Percentiles rank a stretch among this genome's conserved stretches.
Conservation (phyloP, 2,113 vertebrate genomes). For the Notothenia rossii region DNA sequence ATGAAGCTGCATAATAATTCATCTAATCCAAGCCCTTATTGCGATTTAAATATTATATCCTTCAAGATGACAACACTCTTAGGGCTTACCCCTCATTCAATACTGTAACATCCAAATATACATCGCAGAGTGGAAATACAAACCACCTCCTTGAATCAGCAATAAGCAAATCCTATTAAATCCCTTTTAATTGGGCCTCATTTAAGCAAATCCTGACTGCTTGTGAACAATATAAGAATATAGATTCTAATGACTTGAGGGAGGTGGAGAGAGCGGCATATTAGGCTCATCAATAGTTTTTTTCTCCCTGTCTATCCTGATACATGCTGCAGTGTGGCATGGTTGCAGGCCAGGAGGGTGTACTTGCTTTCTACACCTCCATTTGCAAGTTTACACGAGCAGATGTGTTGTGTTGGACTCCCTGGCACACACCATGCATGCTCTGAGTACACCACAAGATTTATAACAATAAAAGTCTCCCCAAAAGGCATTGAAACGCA, state of each 20-base stretch:
- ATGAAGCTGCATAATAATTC: conserved; percentile 31
- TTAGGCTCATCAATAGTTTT: conserved; percentile 60
- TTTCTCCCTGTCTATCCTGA: conserved; percentile 10
- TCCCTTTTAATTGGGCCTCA: conserved; percentile 70
- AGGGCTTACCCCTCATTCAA: conserved; percentile 50
- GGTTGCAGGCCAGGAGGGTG: conserved; percentile 28
- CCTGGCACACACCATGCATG: conserved; percentile 23
- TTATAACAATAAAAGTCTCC: conserved; percentile 68
- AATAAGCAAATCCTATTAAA: conserved; percentile 75
- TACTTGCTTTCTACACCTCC: conserved; percentile 35
- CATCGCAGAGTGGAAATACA: conserved; percentile 56
- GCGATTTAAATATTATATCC: conserved; percentile 24
- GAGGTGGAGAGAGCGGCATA: conserved; percentile 51
- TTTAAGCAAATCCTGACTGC: conserved; percentile 72
- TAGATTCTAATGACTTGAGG: conserved; percentile 59
- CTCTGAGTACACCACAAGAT: conserved; percentile 46
- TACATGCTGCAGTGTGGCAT: conserved; percentile 24
- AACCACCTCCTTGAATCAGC: conserved; percentile 49
- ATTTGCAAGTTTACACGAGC: conserved; percentile 47
- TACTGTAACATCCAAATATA: conserved; percentile 47
- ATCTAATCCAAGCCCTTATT: conserved; percentile 38
- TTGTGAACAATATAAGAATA: conserved; percentile 72
- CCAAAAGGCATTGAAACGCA: conserved; percentile 64
- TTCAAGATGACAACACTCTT: conserved; percentile 48
- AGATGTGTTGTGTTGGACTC: conserved; percentile 29